Base-by-base conservation (phyloP, 2,113 vertebrate species). In the Oryzias woworae region DNA sequence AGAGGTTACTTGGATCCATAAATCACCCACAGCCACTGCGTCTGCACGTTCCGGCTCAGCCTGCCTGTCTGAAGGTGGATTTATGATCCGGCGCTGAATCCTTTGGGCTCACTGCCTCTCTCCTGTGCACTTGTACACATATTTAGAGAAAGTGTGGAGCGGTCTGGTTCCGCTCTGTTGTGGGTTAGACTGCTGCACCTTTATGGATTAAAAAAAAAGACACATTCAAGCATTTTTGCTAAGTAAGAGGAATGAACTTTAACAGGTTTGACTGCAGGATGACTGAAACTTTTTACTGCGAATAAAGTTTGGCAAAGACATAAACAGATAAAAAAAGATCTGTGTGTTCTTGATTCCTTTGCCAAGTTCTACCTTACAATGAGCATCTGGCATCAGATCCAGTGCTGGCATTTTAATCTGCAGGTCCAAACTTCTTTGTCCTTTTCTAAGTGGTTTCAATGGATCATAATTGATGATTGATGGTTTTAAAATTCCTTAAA, bases 341-440 rank as follows among this genome's bases (percentile, higher is more conserved):
- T 64, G 72, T 73, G 74, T 71, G 69, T 58, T 73, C 72, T 71
- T 55, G 71, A 44, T 52, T 45, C 65, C 50, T 68, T 63, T 83
- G 81, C 86, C 83, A 85, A 85, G 66, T 76, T 80, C 75, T 85
- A 73, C 78, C 68, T 72, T 70, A 60, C 73, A 80, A 62, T 71
- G 80, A 80, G 79, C 46, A 70, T 66, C 84, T 88, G 84, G 83
- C 83, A 85, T 44, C 66, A 41, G 66, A 66, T 62, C 81, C 69
- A 60, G 59, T 47, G 62, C 58, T 24, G 76, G 75, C 86, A 82
- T 87, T 89, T 86, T 89, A 83, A 87, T 88, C 71, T 60, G 53
- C 64, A 80, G 77, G 80, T 88, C 83, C 71, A 75, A 76, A 72
- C 73, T 81, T 86, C 82, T 85, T 80, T 76, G 83, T 88, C 84